Percentiles rank a stretch among this genome's conserved stretches.
phyloP scores from a whole-genome alignment of 2,797 vertebrate genomes.

The Ctenochaetus hawaiiensis region DNA sequence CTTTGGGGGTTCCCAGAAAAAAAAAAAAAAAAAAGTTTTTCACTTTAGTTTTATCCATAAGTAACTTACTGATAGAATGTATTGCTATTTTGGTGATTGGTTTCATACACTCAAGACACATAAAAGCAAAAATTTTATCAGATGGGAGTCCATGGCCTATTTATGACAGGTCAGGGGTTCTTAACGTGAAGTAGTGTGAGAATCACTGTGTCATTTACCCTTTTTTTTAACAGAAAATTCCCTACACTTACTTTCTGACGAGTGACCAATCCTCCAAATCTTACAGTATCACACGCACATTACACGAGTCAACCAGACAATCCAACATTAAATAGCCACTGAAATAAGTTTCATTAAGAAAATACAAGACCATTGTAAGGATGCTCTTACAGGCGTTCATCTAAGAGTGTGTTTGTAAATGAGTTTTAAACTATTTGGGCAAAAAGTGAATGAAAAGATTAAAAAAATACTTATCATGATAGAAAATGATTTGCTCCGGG shows the following conservation, averaged over 20 bases:
- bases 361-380: slow-evolving; percentile 7
- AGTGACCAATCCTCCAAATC: slow-evolving; percentile 14
- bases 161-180: too few relatives aligned
- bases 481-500: slow-evolving; percentile 14
- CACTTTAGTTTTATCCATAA: too few relatives aligned
- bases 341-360: slow-evolving; percentile 6
- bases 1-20: too few relatives aligned
- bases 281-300: slow-evolving; percentile 39
- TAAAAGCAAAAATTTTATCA: too few relatives aligned
- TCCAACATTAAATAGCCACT: slow-evolving; percentile 19
- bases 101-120: too few relatives aligned
- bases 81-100: too few relatives aligned
- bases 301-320: slow-evolving; percentile 15
- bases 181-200: too few relatives aligned
- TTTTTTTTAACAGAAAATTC: neutral
- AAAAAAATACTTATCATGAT: slow-evolving; percentile 3
- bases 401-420: neutral
- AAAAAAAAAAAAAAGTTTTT: too few relatives aligned
- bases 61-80: too few relatives aligned
- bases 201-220: too few relatives aligned
- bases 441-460: neutral
- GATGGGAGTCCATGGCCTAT: too few relatives aligned
- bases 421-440: neutral
- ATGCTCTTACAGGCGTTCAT: slow-evolving; percentile 3
- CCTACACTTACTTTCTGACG: slow-evolving; percentile 23